Evolutionary conservation across 2,888 invertebrate genomes (phyloP), one percentile per base, ranked within the genome.

Genomic region (Prenolepis imparis): DNA sequence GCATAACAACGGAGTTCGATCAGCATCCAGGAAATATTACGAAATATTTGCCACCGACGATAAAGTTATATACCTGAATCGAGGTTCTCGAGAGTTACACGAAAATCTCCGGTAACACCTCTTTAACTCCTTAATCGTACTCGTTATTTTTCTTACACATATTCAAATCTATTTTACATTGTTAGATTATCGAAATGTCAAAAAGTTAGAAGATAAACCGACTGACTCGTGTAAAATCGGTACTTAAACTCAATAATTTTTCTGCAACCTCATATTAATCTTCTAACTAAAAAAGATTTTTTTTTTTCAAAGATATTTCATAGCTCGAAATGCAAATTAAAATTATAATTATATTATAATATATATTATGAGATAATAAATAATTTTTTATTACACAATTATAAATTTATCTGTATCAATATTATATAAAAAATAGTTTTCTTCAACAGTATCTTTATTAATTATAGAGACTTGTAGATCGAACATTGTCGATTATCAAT

Each of bases 1-100:
- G 89, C 84, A 82, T 88, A 89, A 89, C 86, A 86, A 88, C 88
- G 81, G 82, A 86, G 83, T 84, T 84, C 87, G 85, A 89, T 82
- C 85, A 70, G 68, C 61, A 83, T 84, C 84, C 89, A 85, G 89
- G 86, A 86, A 87, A 86, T 83, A 78, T 52, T 63, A 59, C 44
- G 64, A 44, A 52, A 52, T 52, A 52, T 52, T 52, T 52, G 83
- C 75, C 64, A 41, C 59, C 87, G 73, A 89, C 84, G 84, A 86
- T 88, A 82, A 84, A 89, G 77, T 89, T 84, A n/a, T n/a, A n/a
- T n/a, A 81, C 82, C 82, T 84, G 82, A 89, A 89, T 82, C 83
- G 86, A 74, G 83, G 77, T 78, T 61, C 24, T 52, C 18, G 18
- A 41, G 70, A 83, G 75, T 61, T 74, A 73, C 63, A 57, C 59